A percentile compares a stretch with the other conserved stretches of the same genome.
Evolutionary conservation across 2,888 invertebrate genomes (phyloP).

Genomic region (Tiliacea aurago): DNA sequence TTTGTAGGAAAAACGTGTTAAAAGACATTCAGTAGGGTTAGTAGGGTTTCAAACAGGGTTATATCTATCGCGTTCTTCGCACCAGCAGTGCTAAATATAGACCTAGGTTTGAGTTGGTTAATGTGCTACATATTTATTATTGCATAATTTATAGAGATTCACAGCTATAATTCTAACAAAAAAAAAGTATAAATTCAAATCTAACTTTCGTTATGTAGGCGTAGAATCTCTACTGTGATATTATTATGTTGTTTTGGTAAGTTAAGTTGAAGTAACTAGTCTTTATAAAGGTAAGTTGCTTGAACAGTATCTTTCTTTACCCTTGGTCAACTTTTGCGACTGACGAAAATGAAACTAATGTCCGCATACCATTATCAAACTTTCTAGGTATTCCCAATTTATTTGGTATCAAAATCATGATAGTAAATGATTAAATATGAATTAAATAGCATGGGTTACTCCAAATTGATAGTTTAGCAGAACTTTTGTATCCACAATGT

Average conservation of each 20-base stretch:
- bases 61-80: not conserved
- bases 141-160: not conserved
- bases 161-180: not conserved
- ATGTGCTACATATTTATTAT: not conserved
- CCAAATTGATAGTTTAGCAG: not conserved
- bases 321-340: slow-evolving; percentile 17
- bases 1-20: slow-evolving; percentile 16
- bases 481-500: not conserved
- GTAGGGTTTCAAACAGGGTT: not conserved
- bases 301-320: not conserved
- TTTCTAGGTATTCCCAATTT: not conserved
- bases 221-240: not conserved
- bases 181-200: not conserved
- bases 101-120: not conserved
- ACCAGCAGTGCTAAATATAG: not conserved
- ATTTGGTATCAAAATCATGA: no score
- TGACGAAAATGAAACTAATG: slow-evolving; percentile 7
- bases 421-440: not conserved
- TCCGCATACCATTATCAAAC: not conserved
- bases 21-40: not conserved
- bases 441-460: not conserved
- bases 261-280: not conserved
- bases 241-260: no score
- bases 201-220: not conserved
- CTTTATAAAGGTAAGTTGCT: not conserved